These are phyloP conservation scores for Trissolcus brochymenae DNA, from an alignment of 2,888 invertebrate genomes.

Conservation along the genomic window DNA sequence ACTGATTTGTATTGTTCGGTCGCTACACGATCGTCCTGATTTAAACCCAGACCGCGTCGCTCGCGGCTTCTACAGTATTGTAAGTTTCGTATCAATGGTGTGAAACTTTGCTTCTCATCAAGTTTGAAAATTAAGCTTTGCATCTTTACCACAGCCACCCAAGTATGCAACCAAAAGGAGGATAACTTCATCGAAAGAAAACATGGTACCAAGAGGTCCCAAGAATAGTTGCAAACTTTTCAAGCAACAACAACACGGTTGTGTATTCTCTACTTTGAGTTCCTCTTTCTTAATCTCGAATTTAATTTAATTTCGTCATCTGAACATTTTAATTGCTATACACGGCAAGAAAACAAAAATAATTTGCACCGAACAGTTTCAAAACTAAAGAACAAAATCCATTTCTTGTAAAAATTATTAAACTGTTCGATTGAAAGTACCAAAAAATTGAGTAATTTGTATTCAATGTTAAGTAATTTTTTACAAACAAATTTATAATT, in stretches of 20 bases:
- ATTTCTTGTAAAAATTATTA: too few species aligned
- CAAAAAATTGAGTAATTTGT: too few species aligned
- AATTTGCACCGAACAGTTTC: too few species aligned
- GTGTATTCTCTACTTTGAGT: too few species aligned
- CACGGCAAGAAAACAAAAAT: too few species aligned
- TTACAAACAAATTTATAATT: too few species aligned
- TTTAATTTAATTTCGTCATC: too few species aligned
- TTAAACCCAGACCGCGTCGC: slow-evolving; percentile 20
- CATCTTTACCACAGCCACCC: slow-evolving; percentile 9
- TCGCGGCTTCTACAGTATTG: slow-evolving; percentile 33
- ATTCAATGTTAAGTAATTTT: too few species aligned
- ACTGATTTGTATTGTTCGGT: slow-evolving; percentile 27
- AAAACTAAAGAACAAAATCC: too few species aligned
- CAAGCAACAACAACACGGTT: neutral
- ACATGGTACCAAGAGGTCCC: slow-evolving; percentile 42
- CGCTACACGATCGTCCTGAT: slow-evolving; percentile 35
- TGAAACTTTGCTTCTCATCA: slow-evolving; percentile 49
- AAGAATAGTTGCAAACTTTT: slow-evolving; percentile 36
- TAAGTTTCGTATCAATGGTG: slow-evolving; percentile 41
- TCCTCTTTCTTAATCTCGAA: too few species aligned
- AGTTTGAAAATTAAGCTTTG: slow-evolving; percentile 54
- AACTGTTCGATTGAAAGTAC: too few species aligned
- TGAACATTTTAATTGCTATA: too few species aligned
- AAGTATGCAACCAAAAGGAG: slow-evolving; percentile 32
- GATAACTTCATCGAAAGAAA: slow-evolving; percentile 42